phyloP scores from a whole-genome alignment of 2,113 vertebrate species.

The Morphnarchus princeps region DNA sequence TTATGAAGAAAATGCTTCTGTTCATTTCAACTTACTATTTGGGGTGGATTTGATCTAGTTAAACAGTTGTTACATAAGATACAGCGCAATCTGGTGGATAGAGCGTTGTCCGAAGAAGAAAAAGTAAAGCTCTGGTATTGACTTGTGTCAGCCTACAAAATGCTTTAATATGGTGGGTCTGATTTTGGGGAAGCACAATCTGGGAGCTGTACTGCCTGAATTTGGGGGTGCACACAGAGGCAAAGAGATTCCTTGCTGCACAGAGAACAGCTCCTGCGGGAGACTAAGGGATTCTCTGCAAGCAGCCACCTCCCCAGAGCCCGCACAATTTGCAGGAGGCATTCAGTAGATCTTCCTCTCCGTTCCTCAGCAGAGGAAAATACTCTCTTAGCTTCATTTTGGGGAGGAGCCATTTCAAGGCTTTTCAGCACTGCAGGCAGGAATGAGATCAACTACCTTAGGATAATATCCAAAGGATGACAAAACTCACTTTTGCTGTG shows the following conservation, averaged over 20 bases:
- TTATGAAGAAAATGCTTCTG: background rate
- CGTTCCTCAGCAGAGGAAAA: background rate
- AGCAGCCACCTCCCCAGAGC: background rate
- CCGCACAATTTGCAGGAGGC: background rate
- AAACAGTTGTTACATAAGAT: background rate
- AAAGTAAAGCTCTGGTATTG: background rate
- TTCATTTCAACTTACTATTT: background rate
- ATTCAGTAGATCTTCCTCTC: background rate
- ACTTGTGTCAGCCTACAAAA: background rate
- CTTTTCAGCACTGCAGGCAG: background rate
- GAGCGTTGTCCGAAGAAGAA: background rate
- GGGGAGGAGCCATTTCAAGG: background rate
- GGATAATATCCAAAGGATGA: background rate
- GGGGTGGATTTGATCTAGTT: background rate
- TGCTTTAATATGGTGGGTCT: background rate
- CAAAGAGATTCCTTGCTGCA: background rate
- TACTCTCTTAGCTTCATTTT: background rate
- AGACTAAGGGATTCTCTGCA: background rate
- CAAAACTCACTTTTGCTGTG: background rate
- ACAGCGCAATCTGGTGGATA: background rate
- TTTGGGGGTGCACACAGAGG: background rate
- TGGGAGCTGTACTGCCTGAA: background rate
- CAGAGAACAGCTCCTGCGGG: background rate
- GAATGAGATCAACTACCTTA: background rate
- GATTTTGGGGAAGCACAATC: background rate